Percentiles rank a stretch among this genome's conserved stretches.
These are phyloP conservation scores for Synanthedon formicaeformis DNA, from an alignment of 2,888 invertebrate species.

Conservation along the genomic window DNA sequence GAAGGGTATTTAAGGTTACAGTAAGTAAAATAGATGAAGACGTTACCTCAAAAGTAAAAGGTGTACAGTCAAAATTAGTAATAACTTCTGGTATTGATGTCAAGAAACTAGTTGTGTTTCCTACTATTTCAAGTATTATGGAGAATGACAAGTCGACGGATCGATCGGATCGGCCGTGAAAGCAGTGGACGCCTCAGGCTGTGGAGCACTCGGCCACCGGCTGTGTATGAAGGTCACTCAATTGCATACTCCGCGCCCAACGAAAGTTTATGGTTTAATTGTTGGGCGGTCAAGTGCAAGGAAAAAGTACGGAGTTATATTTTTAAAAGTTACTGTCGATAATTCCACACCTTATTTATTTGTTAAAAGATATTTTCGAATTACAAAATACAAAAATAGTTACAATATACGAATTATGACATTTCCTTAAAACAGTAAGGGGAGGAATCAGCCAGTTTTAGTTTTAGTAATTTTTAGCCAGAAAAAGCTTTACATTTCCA, in stretches of 20 bases:
- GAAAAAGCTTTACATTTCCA: too few relatives aligned
- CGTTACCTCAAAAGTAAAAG: not conserved
- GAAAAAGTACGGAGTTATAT: constrained; percentile 13
- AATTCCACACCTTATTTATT: not conserved
- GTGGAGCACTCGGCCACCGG: constrained; percentile 6
- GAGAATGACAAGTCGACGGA: not conserved
- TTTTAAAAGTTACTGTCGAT: constrained; percentile 1
- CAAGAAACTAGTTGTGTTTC: not conserved
- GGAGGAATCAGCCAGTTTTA: too few relatives aligned
- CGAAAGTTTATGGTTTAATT: constrained; percentile 56
- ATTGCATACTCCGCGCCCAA: constrained; percentile 30
- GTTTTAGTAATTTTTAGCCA: too few relatives aligned
- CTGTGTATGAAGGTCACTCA: constrained; percentile 39
- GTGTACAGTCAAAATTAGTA: not conserved
- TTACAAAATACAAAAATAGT: too few relatives aligned
- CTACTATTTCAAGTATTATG: not conserved
- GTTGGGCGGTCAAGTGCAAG: constrained; percentile 47
- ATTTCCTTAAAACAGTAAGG: too few relatives aligned
- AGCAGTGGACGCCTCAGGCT: constrained; percentile 5
- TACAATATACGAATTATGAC: too few relatives aligned
- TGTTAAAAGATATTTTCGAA: too few relatives aligned
- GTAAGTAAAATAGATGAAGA: too few relatives aligned
- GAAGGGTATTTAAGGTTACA: too few relatives aligned
- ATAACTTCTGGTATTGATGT: not conserved
- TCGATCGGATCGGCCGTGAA: constrained; percentile 1